Evolutionary conservation across 2,797 vertebrate species (phyloP).

Genomic region (Myripristis jacobus): DNA sequence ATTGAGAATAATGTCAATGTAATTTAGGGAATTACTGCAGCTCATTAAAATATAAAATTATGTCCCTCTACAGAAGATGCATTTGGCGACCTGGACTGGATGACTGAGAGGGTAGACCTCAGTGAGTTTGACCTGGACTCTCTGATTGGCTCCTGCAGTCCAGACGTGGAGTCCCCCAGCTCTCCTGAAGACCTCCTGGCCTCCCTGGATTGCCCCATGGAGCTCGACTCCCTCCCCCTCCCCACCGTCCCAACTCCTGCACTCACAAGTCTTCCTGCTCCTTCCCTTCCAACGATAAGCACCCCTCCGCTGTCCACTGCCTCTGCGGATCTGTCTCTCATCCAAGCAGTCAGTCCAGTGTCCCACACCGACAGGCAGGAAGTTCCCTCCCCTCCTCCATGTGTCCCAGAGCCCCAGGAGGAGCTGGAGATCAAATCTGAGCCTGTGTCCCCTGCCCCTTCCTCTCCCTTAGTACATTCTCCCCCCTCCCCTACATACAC

Average conservation of each 20-base stretch:
- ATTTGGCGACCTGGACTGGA: slow-evolving; percentile 94
- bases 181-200: slow-evolving; percentile 89
- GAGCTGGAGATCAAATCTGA: slow-evolving; percentile 84
- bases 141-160: slow-evolving; percentile 86
- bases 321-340: slow-evolving; percentile 26
- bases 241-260: slow-evolving; percentile 45
- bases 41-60: neutral
- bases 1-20: neutral
- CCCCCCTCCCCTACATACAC: slow-evolving; percentile 74
- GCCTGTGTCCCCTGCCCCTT: slow-evolving; percentile 70
- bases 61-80: slow-evolving; percentile 81
- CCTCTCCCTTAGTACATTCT: slow-evolving; percentile 49
- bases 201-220: slow-evolving; percentile 90
- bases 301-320: neutral
- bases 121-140: slow-evolving; percentile 93
- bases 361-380: slow-evolving; percentile 43
- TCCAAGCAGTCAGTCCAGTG: slow-evolving; percentile 33
- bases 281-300: slow-evolving; percentile 6
- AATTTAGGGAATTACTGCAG: neutral
- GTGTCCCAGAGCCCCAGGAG: slow-evolving; percentile 79
- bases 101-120: slow-evolving; percentile 94
- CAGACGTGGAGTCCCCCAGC: slow-evolving; percentile 85
- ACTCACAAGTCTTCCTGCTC: slow-evolving; percentile 31
- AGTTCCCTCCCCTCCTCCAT: slow-evolving; percentile 66
- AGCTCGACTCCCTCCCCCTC: slow-evolving; percentile 74